Conservation (phyloP, 2,113 vertebrate species). For the Telmatochromis sp. region DNA sequence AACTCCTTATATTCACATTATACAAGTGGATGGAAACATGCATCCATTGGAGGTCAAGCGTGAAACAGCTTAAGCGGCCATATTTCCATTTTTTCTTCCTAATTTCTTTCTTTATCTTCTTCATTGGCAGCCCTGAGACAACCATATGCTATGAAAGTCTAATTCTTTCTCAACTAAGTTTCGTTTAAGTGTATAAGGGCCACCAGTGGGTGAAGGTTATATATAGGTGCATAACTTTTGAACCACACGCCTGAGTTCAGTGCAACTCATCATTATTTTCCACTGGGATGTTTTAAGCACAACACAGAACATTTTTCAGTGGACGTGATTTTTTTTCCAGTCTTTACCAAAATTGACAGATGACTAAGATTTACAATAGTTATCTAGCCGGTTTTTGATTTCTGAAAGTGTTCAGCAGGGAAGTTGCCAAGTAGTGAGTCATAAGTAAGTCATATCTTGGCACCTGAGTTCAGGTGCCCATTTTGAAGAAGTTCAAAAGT, state of each 20-base stretch:
- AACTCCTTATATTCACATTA: background rate
- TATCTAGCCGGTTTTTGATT: background rate
- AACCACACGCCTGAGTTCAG: background rate
- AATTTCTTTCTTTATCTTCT: background rate
- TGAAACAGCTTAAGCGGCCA: background rate
- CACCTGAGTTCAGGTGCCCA: background rate
- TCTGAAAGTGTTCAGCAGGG: background rate
- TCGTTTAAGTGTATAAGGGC: background rate
- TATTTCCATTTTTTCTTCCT: background rate
- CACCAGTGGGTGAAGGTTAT: background rate
- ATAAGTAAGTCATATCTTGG: background rate
- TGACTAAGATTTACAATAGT: background rate
- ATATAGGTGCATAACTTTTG: background rate
- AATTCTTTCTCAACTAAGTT: background rate
- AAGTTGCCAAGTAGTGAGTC: background rate
- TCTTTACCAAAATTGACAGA: background rate
- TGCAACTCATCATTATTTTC: background rate
- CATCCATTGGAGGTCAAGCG: background rate
- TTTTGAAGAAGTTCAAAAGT: background rate
- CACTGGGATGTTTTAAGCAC: background rate
- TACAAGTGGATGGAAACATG: background rate
- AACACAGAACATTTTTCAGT: background rate
- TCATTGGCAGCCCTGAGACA: background rate
- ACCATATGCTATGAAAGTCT: background rate
- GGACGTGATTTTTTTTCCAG: background rate